phyloP scores from a whole-genome alignment of 2,797 vertebrate species.

The Lateolabrax maculatus region DNA sequence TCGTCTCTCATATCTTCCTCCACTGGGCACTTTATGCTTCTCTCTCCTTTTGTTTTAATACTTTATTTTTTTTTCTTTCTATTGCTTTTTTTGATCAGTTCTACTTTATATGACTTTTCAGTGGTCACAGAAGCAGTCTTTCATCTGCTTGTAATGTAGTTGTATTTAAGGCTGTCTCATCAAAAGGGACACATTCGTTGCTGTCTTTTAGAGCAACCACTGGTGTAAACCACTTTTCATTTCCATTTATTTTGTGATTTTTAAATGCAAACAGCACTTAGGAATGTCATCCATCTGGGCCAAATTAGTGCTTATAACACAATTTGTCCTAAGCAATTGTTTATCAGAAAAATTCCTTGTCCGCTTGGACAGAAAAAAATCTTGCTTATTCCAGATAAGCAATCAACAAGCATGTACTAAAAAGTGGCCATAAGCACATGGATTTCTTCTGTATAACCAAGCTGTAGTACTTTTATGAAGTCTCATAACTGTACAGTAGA shows the following conservation, averaged over 20 bases:
- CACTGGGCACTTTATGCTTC: neutral
- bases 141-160: neutral
- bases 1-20: conserved; percentile 27
- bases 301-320: neutral
- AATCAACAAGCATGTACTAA: neutral
- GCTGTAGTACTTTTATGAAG: neutral
- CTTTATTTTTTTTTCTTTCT: neutral
- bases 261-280: neutral
- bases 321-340: neutral
- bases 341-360: neutral
- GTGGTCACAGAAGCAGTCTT: neutral
- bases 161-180: neutral
- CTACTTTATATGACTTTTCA: neutral
- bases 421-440: neutral
- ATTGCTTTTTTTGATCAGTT: conserved; percentile 1
- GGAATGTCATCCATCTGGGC: neutral
- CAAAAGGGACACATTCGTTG: neutral
- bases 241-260: neutral
- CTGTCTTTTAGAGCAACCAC: neutral
- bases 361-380: neutral
- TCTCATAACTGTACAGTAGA: conserved; percentile 11
- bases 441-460: neutral
- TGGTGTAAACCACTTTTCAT: neutral
- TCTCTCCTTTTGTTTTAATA: conserved; percentile 3
- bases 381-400: conserved; percentile 10